Evolutionary conservation across 2,888 invertebrate genomes (phyloP), one percentile per base, ranked within the genome.

Genomic region (Ichneumoninae sp.): DNA sequence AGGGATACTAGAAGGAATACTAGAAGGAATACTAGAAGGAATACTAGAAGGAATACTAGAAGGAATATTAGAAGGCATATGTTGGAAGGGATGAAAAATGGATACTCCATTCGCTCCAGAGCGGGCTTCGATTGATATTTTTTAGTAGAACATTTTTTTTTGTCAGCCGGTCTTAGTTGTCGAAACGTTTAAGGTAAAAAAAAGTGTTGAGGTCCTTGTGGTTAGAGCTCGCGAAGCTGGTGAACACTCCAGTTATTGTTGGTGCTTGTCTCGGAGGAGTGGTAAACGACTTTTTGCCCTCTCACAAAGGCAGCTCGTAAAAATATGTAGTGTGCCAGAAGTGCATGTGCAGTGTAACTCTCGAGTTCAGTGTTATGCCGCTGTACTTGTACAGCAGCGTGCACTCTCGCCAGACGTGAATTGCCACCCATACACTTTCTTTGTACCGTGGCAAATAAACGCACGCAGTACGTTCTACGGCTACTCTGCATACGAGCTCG

Each of bases 181-280:
- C 62, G 2, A 40, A 40, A 16, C 10, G 16, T 47, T 47, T 57
- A 22, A 10, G n/a, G 16, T 16, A n/a, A 33, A 62, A n/a, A 62
- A 33, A n/a, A 33, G 60, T 60, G 33, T 33, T 16, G 16, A 30
- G 16, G 16, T 6, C 33, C 16, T 33, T 33, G 62, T 62, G 62
- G 6, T 30, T 33, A 6, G 62, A 33, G 62, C 16, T 62, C n/a
- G 6, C 16, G 62, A n/a, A 33, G 62, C 62, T 16, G 16, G 62
- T 16, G 62, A 62, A 62, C 33, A 62, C 62, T 62, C 30, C 30
- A 62, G 62, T 62, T 30, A 62, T 62, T 62, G 62, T 62, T 62
- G 62, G 26, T 60, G 30, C 62, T 30, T 33, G 33, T 19, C 52
- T 54, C 19, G 19, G 52, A 19, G 52, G 7, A 30, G 33, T 33